Percentiles rank a stretch among this genome's conserved stretches.
Evolutionary conservation across 2,888 invertebrate genomes (phyloP).

Genomic region (Thecocarcelia acutangulata): DNA sequence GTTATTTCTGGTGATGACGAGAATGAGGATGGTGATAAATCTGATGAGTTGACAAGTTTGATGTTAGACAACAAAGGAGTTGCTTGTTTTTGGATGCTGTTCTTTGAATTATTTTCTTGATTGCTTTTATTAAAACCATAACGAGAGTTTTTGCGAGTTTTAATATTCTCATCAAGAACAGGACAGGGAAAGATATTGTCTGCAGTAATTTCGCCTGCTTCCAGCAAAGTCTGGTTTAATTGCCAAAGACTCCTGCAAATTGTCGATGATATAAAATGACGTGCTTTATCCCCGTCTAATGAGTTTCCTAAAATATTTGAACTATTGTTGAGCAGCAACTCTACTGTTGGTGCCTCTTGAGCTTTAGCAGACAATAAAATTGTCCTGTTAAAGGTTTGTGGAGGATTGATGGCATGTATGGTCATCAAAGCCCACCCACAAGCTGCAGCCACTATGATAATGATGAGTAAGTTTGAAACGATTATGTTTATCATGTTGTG

Average conservation of each 20-base stretch:
- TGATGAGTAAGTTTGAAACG: conserved; percentile 29
- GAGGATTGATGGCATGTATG: not conserved
- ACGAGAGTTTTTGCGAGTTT: conserved; percentile 63
- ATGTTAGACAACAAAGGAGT: conserved; percentile 33
- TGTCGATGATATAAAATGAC: not conserved
- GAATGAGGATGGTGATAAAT: not conserved
- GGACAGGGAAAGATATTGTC: not conserved
- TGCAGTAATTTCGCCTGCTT: not conserved
- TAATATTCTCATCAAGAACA: conserved; percentile 23
- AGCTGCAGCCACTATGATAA: not conserved
- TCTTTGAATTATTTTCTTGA: conserved; percentile 67
- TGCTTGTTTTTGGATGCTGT: conserved; percentile 27
- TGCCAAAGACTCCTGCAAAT: conserved; percentile 29
- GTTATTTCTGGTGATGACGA: conserved; percentile 10
- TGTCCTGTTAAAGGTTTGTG: not conserved
- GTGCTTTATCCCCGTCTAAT: conserved; percentile 28
- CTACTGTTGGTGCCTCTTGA: not conserved
- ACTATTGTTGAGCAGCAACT: conserved; percentile 21
- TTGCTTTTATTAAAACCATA: conserved; percentile 71
- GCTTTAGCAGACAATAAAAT: not conserved
- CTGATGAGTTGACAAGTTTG: conserved; percentile 46
- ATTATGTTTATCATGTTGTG: conserved; percentile 25
- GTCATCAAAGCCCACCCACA: conserved; percentile 7
- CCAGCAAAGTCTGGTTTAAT: conserved; percentile 1
- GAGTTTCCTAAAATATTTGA: conserved; percentile 38